Base-by-base conservation (phyloP, 2,797 vertebrate species). In the Pangasius mekongensis region DNA sequence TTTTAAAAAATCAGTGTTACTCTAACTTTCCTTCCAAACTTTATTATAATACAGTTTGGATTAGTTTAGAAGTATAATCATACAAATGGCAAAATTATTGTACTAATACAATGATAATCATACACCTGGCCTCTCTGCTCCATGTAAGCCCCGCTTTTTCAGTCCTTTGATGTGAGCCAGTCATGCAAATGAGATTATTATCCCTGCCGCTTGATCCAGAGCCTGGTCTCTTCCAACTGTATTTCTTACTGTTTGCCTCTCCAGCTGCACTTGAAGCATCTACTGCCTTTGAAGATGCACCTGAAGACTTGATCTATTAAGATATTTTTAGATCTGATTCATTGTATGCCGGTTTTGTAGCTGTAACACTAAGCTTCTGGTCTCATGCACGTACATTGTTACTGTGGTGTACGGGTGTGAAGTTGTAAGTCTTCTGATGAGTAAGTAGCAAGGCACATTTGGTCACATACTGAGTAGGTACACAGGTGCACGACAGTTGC, bases 101-200 rank as follows among this genome's bases (percentile, higher is more conserved):
- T 67, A 69, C 30, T 69, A 81, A 69, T 81, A 36, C 20, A 18
- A 80, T 87, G 86, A 36, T 83, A 73, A 67, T 54, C 36, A 33
- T 89, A 86, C 69, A 73, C 62, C 86, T 87, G 86, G 86, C 64
- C 64, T 81, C 24, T 73, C 47, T 43, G 66, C 78, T 85, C 84
- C 91, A 93, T 92, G 24, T 92, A 93, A 93, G 69, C 86, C 52
- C 93, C 52, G 86, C 64, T 73, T 85, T 86, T 90, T 89, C 91
- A 27, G 39, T 54, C 89, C 91, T 95, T 95, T 95, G 94, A 96
- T 95, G 94, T 91, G 71, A 91, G 89, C 89, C 88, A 91, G 92
- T 92, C 85, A 88, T 93, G 93, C 94, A 95, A 95, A 95, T 94
- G 86, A 87, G 87, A 74, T 88, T 89, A 88, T 91, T 90, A 91